Evolutionary conservation across 2,113 vertebrate species (phyloP).

Genomic region (Gadus chalcogrammus): DNA sequence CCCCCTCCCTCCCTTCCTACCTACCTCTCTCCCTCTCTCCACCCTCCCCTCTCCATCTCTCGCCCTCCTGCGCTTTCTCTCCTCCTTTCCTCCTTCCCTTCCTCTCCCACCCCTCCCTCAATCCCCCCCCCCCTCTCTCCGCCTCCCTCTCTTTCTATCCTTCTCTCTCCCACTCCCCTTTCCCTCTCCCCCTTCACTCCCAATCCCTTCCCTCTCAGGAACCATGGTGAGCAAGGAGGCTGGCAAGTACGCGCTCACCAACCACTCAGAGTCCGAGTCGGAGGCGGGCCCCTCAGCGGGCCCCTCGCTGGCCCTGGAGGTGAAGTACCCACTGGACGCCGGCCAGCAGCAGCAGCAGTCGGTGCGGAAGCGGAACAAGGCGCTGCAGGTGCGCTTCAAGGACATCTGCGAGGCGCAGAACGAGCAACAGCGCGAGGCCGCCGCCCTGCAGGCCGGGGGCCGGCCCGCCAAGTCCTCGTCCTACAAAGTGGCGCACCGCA

Average conservation of each 20-base stretch:
- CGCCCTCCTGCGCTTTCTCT: too few relatives aligned
- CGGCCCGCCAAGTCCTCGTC: constrained; percentile 66
- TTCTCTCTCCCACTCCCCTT: neutral
- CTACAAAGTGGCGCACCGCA: constrained; percentile 84
- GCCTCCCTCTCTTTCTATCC: constrained; percentile 8
- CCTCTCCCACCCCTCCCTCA: too few relatives aligned
- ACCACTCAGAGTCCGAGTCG: constrained; percentile 85
- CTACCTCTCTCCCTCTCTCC: too few relatives aligned
- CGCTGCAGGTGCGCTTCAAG: constrained; percentile 97
- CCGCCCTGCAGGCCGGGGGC: constrained; percentile 58
- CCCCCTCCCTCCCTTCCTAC: too few relatives aligned
- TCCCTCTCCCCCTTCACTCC: neutral
- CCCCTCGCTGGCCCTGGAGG: constrained; percentile 85
- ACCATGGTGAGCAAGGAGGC: constrained; percentile 97
- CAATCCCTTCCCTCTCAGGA: constrained; percentile 71
- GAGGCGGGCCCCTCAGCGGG: too few relatives aligned
- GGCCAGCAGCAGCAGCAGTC: constrained; percentile 72
- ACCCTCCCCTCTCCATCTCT: neutral
- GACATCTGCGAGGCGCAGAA: constrained; percentile 98
- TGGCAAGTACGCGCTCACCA: constrained; percentile 83
- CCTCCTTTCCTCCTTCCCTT: neutral
- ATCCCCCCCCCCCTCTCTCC: too few relatives aligned
- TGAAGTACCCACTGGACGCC: constrained; percentile 87
- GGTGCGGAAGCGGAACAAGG: constrained; percentile 95
- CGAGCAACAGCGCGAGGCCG: constrained; percentile 83